Base-by-base conservation (phyloP, 2,113 vertebrate species). In the Forbesichthys papilliferus region DNA sequence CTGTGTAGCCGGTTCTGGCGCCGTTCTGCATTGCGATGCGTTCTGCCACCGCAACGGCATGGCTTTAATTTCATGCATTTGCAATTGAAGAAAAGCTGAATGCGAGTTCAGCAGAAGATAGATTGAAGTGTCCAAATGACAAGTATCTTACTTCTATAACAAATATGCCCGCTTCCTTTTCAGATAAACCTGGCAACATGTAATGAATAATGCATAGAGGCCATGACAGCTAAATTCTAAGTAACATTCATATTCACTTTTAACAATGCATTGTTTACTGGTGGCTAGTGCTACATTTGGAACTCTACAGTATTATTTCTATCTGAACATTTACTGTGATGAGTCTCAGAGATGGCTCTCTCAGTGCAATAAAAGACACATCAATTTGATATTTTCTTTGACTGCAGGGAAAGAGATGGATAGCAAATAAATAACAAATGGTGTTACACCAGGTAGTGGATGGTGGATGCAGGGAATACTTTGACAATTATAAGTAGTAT, bases 401-500 rank as follows among this genome's bases (percentile, higher is more conserved):
- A 73, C 55, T 48, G 47, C 47, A 59, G 63, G 48, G 59, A 66
- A 12, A 11, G 58, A 33, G n/a, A 61, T 11, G 3, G 11, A 61
- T 49, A 58, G 42, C 52, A 52, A 59, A 73, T 59, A 73, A 59
- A 27, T 27, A 27, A 48, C 51, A 65, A 66, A 66, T 73, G 63
- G 65, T 51, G 59, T 65, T 59, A 65, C 62, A 46, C 11, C 34
- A 59, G 65, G 13, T 66, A 65, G 16, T 16, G 16, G 16, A 16
- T 66, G 56, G 54, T 51, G 48, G 51, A 47, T 59, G 13, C 46
- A 27, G 61, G 13, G 62, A 20, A 65, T 18, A 36, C n/a, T 64
- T 58, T 57, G 36, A 14, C 12, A 72, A 72, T 48, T 57, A 1
- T 8, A 13, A 72, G 48, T 33, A 16, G 52, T 11, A 54, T 11